These are phyloP conservation scores for Eristalinus aeneus DNA, from an alignment of 2,888 invertebrate species.

Conservation along the genomic window DNA sequence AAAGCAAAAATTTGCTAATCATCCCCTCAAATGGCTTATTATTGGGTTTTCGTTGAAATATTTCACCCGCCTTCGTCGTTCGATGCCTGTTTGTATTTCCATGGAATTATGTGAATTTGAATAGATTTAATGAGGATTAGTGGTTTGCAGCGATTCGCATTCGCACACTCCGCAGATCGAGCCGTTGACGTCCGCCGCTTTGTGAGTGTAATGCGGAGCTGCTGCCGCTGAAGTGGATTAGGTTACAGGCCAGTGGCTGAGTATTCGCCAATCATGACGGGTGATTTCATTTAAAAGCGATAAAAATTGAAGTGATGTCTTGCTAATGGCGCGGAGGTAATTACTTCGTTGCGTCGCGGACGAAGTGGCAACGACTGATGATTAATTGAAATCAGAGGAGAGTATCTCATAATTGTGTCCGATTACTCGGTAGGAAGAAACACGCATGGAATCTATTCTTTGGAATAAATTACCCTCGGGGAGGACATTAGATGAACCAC, in stretches of 20 bases:
- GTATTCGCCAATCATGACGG: conserved; percentile 13
- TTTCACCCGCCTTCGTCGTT: conserved; percentile 3
- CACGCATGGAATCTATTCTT: background rate
- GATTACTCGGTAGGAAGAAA: background rate
- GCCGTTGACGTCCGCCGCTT: background rate
- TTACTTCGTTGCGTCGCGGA: background rate
- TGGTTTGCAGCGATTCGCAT: background rate
- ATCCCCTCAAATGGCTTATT: conserved; percentile 28
- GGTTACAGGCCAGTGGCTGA: background rate
- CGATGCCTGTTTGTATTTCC: conserved; percentile 17
- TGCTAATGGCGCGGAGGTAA: conserved; percentile 27
- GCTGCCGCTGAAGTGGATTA: conserved; percentile 25
- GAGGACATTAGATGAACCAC: background rate
- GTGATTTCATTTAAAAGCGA: conserved; percentile 41
- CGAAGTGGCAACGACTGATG: conserved; percentile 9
- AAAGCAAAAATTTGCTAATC: conserved; percentile 23
- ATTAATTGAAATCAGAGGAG: conserved; percentile 28
- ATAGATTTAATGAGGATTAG: conserved; percentile 37
- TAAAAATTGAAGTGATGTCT: conserved; percentile 29
- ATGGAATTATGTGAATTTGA: conserved; percentile 27
- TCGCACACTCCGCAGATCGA: background rate
- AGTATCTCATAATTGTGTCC: conserved; percentile 18
- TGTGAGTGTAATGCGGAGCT: conserved; percentile 1
- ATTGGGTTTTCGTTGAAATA: conserved; percentile 6
- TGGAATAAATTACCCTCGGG: background rate